A percentile compares a stretch with the other conserved stretches of the same genome.
Conservation (phyloP, 2,113 vertebrate genomes). For the Hemiprocne comata region DNA sequence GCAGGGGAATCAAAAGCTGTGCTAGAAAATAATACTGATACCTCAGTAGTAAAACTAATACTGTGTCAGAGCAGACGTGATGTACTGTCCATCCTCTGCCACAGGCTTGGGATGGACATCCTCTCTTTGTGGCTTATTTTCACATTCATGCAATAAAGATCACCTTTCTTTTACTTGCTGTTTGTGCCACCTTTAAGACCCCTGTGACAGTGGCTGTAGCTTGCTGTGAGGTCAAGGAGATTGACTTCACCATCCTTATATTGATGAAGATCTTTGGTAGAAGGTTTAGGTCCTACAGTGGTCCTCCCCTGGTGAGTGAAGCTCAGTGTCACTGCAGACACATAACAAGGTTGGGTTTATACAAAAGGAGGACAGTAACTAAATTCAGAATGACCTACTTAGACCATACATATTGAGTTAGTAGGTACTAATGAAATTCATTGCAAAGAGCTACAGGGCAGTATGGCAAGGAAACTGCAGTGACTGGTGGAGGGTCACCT, state of each 20-base stretch:
- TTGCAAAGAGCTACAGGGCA: not conserved
- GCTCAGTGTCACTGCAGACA: not conserved
- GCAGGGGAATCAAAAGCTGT: not conserved
- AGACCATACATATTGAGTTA: not conserved
- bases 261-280: not conserved
- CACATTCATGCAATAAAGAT: not conserved
- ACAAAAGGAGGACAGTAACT: conserved; percentile 41
- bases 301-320: not conserved
- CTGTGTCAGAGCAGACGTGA: not conserved
- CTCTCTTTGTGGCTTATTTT: not conserved
- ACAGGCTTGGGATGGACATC: not conserved
- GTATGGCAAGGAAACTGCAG: not conserved
- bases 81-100: not conserved
- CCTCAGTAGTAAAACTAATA: not conserved
- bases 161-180: not conserved
- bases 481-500: conserved; percentile 1
- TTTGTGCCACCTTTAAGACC: not conserved
- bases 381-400: conserved; percentile 58
- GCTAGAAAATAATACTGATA: not conserved
- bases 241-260: not conserved
- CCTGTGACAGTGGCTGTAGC: not conserved
- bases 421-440: conserved; percentile 32
- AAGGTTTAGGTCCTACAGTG: not conserved
- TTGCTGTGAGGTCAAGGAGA: not conserved
- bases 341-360: not conserved